These are phyloP conservation scores for Oostethus manadensis DNA, from an alignment of 2,113 vertebrate genomes.

Conservation along the genomic window DNA sequence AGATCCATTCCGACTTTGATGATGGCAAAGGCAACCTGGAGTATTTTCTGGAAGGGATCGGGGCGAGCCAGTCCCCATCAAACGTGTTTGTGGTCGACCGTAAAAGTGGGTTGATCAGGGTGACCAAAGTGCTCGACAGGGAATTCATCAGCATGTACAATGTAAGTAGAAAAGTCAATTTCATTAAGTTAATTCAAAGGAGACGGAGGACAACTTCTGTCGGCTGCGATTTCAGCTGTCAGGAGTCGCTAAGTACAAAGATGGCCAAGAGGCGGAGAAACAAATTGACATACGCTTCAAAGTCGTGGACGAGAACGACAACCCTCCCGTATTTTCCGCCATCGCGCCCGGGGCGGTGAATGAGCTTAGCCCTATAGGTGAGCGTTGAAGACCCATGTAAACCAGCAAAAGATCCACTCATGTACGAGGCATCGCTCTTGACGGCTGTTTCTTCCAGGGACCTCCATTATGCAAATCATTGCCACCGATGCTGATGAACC, in stretches of 20 bases:
- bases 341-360: constrained; percentile 1
- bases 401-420: neutral
- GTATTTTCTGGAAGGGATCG: constrained; percentile 77
- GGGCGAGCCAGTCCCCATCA: constrained; percentile 74
- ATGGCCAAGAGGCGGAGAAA: constrained; percentile 36
- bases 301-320: constrained; percentile 70
- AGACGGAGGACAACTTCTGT: neutral
- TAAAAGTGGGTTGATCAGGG: constrained; percentile 74
- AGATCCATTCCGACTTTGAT: constrained; percentile 86
- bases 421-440: neutral
- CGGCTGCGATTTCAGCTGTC: constrained; percentile 48
- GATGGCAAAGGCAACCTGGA: constrained; percentile 33
- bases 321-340: constrained; percentile 45
- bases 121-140: constrained; percentile 81
- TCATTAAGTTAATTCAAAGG: too few species aligned
- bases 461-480: constrained; percentile 77
- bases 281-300: constrained; percentile 56
- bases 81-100: constrained; percentile 80
- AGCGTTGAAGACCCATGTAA: constrained; percentile 7
- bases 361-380: constrained; percentile 49
- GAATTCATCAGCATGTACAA: constrained; percentile 61
- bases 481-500: constrained; percentile 85
- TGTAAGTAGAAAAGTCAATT: constrained; percentile 45
- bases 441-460: constrained; percentile 60
- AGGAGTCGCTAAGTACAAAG: constrained; percentile 30